Evolutionary conservation across 1,140 invertebrate genomes (phyloP).

Genomic region (Drosophila chauvacae): DNA sequence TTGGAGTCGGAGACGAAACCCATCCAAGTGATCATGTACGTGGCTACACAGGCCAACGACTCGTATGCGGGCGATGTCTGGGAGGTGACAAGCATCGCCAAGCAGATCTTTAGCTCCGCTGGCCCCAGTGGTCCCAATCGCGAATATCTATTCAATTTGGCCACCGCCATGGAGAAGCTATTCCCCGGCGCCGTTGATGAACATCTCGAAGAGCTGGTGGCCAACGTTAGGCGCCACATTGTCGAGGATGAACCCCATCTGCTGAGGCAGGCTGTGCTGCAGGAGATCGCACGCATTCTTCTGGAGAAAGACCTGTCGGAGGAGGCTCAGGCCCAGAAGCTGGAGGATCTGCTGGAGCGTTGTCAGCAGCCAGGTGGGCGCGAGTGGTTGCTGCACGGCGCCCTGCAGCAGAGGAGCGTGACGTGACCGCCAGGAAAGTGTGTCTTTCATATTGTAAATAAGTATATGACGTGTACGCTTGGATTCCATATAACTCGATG

Average conservation of each 20-base stretch:
- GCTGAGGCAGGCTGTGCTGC: constrained; percentile 48
- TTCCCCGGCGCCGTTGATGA: constrained; percentile 89
- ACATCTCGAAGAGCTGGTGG: constrained; percentile 92
- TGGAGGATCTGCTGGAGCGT: constrained; percentile 46
- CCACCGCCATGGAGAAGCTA: constrained; percentile 90
- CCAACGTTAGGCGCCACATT: constrained; percentile 47
- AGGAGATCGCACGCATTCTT: constrained; percentile 52
- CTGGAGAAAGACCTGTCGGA: constrained; percentile 12
- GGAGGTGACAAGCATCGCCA: constrained; percentile 90
- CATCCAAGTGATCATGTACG: constrained; percentile 92
- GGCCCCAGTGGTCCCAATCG: constrained; percentile 95
- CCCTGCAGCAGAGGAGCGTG: constrained; percentile 32
- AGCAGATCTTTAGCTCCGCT: constrained; percentile 89
- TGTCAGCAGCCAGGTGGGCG: constrained; percentile 59
- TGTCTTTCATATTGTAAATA: constrained; percentile 28
- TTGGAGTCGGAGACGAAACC: constrained; percentile 14
- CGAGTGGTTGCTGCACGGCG: constrained; percentile 53
- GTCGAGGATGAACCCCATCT: constrained; percentile 85
- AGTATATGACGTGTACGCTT: not conserved
- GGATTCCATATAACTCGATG: constrained; percentile 9
- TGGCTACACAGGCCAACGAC: constrained; percentile 91
- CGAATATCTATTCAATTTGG: constrained; percentile 95
- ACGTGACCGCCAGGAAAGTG: constrained; percentile 20
- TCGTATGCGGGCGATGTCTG: constrained; percentile 89
- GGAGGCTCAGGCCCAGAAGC: constrained; percentile 1